Percentiles rank a stretch among this genome's conserved stretches.
Conservation (phyloP, 2,888 invertebrate genomes). For the Linnaemya vulpina region DNA sequence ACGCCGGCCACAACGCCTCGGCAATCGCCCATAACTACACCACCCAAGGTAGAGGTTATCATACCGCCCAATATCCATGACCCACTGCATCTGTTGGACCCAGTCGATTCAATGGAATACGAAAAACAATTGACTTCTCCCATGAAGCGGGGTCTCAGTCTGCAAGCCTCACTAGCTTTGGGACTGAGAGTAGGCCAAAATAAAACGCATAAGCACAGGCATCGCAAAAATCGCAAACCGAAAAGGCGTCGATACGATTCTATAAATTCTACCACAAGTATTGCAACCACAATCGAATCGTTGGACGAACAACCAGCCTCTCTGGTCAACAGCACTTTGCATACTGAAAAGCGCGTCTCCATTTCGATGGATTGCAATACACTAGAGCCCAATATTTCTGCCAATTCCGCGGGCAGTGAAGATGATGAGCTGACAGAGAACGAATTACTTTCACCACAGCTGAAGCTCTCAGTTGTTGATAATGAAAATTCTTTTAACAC, state of each 20-base stretch:
- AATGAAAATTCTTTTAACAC: not conserved
- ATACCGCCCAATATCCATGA: conserved; percentile 96
- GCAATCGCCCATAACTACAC: conserved; percentile 85
- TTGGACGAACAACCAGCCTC: conserved; percentile 52
- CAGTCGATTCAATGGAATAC: conserved; percentile 91
- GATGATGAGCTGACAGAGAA: conserved; percentile 56
- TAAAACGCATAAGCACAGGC: conserved; percentile 84
- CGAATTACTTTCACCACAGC: conserved; percentile 55
- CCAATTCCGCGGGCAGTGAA: conserved; percentile 74
- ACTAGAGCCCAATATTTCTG: conserved; percentile 11
- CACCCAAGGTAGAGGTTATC: conserved; percentile 91
- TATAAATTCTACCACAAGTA: conserved; percentile 78
- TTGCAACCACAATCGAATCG: conserved; percentile 78
- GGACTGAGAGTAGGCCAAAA: conserved; percentile 70
- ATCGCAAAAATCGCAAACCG: conserved; percentile 86
- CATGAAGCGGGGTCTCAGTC: conserved; percentile 83
- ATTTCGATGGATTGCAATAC: conserved; percentile 74
- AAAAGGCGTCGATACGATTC: conserved; percentile 81
- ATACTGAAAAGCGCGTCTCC: conserved; percentile 67
- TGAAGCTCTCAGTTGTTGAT: conserved; percentile 11
- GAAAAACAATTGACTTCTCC: conserved; percentile 91
- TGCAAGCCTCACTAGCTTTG: conserved; percentile 67
- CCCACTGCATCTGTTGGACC: conserved; percentile 93
- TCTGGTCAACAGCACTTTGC: conserved; percentile 51
- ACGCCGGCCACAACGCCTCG: conserved; percentile 95